phyloP scores from a whole-genome alignment of 2,888 invertebrate species.

The Aelia acuminata region DNA sequence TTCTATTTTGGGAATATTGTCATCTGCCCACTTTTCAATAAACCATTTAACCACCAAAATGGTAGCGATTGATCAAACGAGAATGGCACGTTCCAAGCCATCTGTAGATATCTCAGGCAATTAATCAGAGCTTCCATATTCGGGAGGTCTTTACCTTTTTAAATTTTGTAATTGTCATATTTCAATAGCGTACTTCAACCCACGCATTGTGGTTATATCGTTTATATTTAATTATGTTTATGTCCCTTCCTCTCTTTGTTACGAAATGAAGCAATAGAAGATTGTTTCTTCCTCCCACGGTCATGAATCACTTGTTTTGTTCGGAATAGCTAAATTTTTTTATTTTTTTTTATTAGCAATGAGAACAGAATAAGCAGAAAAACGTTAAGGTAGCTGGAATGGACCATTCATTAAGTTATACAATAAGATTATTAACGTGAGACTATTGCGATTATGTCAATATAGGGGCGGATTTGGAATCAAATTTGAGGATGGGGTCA shows the following conservation, averaged over 20 bases:
- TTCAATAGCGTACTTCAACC: not conserved
- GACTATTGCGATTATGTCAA: too few relatives aligned
- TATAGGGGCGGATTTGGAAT: too few relatives aligned
- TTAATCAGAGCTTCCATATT: not conserved
- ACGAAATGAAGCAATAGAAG: not conserved
- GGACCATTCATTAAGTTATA: too few relatives aligned
- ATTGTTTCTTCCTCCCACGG: not conserved
- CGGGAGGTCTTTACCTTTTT: not conserved
- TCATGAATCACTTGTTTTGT: not conserved
- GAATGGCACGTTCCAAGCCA: not conserved
- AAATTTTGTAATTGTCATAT: conserved; percentile 5
- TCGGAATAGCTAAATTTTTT: too few relatives aligned
- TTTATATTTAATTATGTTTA: not conserved
- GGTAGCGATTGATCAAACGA: not conserved
- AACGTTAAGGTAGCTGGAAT: too few relatives aligned
- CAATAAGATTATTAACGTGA: too few relatives aligned
- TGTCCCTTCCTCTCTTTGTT: not conserved
- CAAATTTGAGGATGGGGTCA: too few relatives aligned
- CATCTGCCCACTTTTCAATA: not conserved
- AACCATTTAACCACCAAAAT: not conserved
- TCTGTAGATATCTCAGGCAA: not conserved
- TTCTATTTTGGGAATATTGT: not conserved
- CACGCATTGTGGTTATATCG: not conserved
- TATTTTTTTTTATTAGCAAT: too few relatives aligned
- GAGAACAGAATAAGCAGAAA: too few relatives aligned